Evolutionary conservation across 2,888 invertebrate genomes (phyloP).

Genomic region (Oligia latruncula): DNA sequence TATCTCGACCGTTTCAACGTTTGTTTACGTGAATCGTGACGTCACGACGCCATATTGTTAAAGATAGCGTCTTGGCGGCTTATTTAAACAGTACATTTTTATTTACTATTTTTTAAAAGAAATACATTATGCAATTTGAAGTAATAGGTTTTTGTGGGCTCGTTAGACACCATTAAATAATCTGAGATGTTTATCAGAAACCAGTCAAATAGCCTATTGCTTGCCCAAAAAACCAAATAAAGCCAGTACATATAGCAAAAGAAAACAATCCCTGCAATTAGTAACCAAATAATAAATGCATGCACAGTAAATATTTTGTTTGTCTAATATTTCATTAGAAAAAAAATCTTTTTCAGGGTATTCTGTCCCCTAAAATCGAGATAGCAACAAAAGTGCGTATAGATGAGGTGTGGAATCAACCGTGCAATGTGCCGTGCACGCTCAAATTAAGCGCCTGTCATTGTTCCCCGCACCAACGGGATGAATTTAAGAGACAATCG

Average conservation of each 20-base stretch:
- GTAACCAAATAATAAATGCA: neutral
- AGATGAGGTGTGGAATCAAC: conserved; percentile 89
- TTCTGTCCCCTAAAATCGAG: conserved; percentile 93
- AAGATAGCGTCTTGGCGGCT: too few relatives aligned
- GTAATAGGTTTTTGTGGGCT: too few relatives aligned
- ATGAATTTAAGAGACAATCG: conserved; percentile 76
- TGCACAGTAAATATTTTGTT: neutral
- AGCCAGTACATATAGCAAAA: neutral
- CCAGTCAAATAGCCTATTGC: neutral
- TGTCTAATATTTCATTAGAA: neutral
- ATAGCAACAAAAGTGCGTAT: conserved; percentile 92
- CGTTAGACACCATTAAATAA: too few relatives aligned
- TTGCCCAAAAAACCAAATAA: neutral
- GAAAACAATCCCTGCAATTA: neutral
- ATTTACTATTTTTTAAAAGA: too few relatives aligned
- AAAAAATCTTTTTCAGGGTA: conserved; percentile 87
- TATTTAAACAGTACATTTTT: too few relatives aligned
- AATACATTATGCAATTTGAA: too few relatives aligned
- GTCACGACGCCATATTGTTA: too few relatives aligned
- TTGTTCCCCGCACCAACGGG: conserved; percentile 60
- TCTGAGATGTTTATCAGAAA: too few relatives aligned
- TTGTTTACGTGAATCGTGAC: too few relatives aligned
- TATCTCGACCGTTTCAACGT: too few relatives aligned
- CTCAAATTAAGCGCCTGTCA: conserved; percentile 69
- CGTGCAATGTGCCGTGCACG: conserved; percentile 27